Conservation (phyloP, 2,797 vertebrate species). For the Aplochiton taeniatus region DNA sequence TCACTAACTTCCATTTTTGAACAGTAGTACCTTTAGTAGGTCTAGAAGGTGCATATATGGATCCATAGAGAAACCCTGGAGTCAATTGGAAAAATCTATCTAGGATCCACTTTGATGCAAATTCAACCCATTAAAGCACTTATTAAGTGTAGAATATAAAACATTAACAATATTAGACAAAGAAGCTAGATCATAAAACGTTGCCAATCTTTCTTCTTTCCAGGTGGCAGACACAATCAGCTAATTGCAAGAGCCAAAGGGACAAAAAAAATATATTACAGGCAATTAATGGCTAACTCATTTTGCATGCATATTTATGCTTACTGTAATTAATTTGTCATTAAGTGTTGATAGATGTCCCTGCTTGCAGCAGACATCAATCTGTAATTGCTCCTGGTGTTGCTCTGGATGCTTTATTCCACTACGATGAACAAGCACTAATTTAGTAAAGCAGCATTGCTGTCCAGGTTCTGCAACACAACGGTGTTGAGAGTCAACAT, state of each 20-base stretch:
- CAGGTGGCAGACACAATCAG: slow-evolving; percentile 33
- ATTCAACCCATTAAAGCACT: too few species aligned
- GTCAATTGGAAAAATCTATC: too few species aligned
- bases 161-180: too few species aligned
- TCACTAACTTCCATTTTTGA: too few species aligned
- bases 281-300: slow-evolving; percentile 44
- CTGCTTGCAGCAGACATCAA: slow-evolving; percentile 60
- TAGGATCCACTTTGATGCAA: too few species aligned
- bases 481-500: slow-evolving; percentile 20
- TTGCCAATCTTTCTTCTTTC: too few species aligned
- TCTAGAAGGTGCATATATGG: too few species aligned
- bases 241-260: slow-evolving; percentile 29
- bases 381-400: slow-evolving; percentile 69
- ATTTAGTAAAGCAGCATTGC: slow-evolving; percentile 57
- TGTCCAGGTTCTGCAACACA: slow-evolving; percentile 50
- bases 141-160: too few species aligned
- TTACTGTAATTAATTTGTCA: slow-evolving; percentile 75
- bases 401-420: slow-evolving; percentile 61
- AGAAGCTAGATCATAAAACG: too few species aligned
- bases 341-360: slow-evolving; percentile 70
- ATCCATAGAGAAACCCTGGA: too few species aligned
- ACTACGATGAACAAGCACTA: slow-evolving; percentile 75
- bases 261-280: slow-evolving; percentile 21
- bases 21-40: too few species aligned
- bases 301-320: slow-evolving; percentile 68